Percentiles rank a stretch among this genome's conserved stretches.
phyloP scores from a whole-genome alignment of 1,140 invertebrate species.

The Eurytemora carolleeae region DNA sequence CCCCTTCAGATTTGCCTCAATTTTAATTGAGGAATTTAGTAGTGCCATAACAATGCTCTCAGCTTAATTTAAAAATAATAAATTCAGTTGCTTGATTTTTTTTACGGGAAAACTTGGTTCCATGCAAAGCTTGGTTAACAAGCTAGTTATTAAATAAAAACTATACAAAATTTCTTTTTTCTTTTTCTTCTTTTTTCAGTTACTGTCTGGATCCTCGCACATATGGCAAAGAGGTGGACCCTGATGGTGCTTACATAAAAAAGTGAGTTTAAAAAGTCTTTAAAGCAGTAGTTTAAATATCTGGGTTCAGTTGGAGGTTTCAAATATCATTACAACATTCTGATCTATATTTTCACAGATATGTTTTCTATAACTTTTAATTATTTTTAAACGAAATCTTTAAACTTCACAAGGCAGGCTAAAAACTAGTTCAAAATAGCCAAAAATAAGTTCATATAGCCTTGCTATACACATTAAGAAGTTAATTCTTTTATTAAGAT shows the following conservation, averaged over 20 bases:
- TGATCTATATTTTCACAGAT: no score
- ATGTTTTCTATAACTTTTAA: no score
- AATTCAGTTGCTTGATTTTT: neutral
- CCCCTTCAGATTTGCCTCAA: no score
- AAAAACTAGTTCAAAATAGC: no score
- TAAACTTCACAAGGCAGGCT: no score
- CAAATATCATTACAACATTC: no score
- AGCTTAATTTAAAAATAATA: neutral
- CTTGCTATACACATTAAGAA: no score
- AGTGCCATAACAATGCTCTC: neutral
- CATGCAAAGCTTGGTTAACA: neutral
- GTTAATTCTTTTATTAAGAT: neutral
- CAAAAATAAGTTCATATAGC: no score
- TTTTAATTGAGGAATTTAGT: neutral
- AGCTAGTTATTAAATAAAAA: neutral
- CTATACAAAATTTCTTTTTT: slow-evolving; percentile 16
- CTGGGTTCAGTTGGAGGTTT: no score
- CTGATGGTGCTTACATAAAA: slow-evolving; percentile 44
- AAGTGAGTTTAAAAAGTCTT: no score
- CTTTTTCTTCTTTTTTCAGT: slow-evolving; percentile 21
- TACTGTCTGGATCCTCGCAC: slow-evolving; percentile 43
- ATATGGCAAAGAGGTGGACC: slow-evolving; percentile 45
- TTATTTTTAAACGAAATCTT: no score
- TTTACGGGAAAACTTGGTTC: neutral
- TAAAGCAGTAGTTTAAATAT: no score